phyloP scores from a whole-genome alignment of 2,797 vertebrate genomes.

The Pseudomugil tenellus region DNA sequence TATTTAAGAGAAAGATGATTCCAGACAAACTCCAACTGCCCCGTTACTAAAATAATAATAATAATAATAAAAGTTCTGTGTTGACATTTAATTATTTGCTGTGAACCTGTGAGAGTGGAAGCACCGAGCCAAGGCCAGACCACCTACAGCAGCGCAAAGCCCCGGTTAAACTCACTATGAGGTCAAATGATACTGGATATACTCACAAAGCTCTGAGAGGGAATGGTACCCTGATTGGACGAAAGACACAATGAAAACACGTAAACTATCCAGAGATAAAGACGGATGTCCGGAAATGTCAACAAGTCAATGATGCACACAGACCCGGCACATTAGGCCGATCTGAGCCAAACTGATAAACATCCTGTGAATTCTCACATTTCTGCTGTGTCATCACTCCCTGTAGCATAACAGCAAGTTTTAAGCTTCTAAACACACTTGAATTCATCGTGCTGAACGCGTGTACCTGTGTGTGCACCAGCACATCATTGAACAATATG shows the following conservation, averaged over 20 bases:
- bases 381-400: not conserved
- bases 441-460: not conserved
- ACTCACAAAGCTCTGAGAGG: conserved; percentile 84
- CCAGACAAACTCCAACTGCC: not conserved
- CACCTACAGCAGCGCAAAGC: conserved; percentile 40
- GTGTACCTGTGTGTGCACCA: conserved; percentile 95
- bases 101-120: conserved; percentile 32
- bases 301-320: not conserved
- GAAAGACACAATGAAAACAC: conserved; percentile 65
- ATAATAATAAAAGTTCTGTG: conserved; percentile 34
- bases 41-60: not conserved
- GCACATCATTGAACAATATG: conserved; percentile 93
- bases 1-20: not conserved
- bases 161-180: conserved; percentile 18
- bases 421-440: not conserved
- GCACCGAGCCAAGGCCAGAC: conserved; percentile 40
- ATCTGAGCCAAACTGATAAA: conserved; percentile 8
- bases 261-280: conserved; percentile 23
- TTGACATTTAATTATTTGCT: conserved; percentile 37
- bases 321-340: not conserved
- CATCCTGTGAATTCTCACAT: not conserved
- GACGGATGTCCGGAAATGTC: conserved; percentile 7
- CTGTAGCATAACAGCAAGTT: not conserved
- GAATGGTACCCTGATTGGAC: conserved; percentile 78
- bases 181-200: conserved; percentile 54